These are phyloP conservation scores for Xerus inauris DNA, from an alignment of 2,113 vertebrate species.

Conservation along the genomic window DNA sequence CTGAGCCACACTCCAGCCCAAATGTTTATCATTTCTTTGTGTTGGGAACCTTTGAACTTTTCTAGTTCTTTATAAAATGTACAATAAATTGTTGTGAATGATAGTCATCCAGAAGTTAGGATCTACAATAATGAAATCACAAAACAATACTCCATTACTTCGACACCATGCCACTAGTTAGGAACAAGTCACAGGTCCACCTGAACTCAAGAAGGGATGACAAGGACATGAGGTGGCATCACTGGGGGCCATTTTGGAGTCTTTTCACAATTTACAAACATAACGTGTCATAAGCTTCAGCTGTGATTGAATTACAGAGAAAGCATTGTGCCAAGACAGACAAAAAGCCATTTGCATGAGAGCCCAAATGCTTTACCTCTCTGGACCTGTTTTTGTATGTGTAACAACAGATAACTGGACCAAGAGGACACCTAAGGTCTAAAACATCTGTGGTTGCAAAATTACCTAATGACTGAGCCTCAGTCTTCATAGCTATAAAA, in stretches of 20 bases:
- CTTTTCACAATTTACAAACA: background rate
- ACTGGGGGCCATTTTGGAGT: background rate
- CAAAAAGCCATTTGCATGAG: background rate
- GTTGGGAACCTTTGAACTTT: background rate
- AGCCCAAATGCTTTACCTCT: background rate
- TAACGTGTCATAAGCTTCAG: background rate
- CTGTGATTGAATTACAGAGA: slow-evolving; percentile 37
- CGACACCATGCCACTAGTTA: background rate
- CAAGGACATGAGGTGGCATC: too few species aligned
- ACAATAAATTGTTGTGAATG: background rate
- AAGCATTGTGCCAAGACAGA: background rate
- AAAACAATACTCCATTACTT: background rate
- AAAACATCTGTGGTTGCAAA: background rate
- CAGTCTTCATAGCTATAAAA: background rate
- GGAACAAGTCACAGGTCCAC: background rate
- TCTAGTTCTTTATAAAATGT: background rate
- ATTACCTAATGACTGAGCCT: background rate
- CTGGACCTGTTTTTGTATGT: background rate
- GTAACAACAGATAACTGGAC: background rate
- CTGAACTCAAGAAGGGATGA: background rate
- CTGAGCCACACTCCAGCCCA: background rate
- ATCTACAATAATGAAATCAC: background rate
- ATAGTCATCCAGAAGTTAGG: background rate
- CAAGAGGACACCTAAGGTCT: background rate
- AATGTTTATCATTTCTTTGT: background rate